phyloP scores from a whole-genome alignment of 2,113 vertebrate species.

The Abramis brama region DNA sequence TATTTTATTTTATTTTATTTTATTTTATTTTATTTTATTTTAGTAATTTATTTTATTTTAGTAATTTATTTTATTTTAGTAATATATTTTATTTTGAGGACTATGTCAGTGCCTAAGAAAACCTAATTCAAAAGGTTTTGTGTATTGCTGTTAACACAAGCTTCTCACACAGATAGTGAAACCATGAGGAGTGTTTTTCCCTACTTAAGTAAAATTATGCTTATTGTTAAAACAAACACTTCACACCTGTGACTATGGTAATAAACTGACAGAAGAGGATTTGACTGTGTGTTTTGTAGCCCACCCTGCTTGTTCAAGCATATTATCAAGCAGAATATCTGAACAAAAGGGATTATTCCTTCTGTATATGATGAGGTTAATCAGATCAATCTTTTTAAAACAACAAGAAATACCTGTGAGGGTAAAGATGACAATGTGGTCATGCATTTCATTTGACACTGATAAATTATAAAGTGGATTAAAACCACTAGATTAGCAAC shows the following conservation, averaged over 20 bases:
- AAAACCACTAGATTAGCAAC: conserved; percentile 32
- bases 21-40: too few relatives aligned
- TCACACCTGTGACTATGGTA: neutral
- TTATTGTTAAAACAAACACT: neutral
- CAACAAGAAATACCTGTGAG: conserved; percentile 7
- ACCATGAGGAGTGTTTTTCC: neutral
- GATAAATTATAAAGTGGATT: conserved; percentile 39
- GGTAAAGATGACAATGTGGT: conserved; percentile 24
- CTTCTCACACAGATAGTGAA: neutral
- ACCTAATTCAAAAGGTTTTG: neutral
- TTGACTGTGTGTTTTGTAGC: conserved; percentile 17
- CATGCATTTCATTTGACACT: conserved; percentile 23
- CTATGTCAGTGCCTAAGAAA: neutral
- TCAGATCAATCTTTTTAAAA: conserved; percentile 19
- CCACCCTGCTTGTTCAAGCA: neutral
- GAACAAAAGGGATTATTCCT: conserved; percentile 2
- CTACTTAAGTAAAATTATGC: neutral
- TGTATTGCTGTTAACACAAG: neutral
- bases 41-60: too few relatives aligned
- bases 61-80: too few relatives aligned
- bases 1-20: neutral
- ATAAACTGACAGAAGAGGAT: conserved; percentile 14
- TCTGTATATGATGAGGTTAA: conserved; percentile 5
- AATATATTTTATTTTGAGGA: neutral
- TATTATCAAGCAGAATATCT: conserved; percentile 2